Evolutionary conservation across 2,113 vertebrate genomes (phyloP).

Genomic region (Heliornis fulica): DNA sequence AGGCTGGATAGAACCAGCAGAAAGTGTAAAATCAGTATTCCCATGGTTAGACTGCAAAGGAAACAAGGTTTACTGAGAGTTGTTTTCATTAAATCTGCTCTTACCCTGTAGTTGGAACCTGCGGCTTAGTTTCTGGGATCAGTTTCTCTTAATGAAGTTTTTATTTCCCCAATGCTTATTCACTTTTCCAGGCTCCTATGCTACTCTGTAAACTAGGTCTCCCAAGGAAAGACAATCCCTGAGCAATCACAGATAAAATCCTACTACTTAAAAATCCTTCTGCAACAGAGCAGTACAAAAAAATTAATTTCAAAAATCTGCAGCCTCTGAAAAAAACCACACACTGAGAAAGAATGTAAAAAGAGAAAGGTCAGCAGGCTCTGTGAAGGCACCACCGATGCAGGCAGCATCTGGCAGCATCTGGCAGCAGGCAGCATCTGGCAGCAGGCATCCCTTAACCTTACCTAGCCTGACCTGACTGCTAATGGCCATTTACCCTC

Average conservation of each 20-base stretch:
- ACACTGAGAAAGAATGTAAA: background rate
- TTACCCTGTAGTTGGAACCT: background rate
- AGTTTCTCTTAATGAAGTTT: background rate
- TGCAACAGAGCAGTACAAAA: background rate
- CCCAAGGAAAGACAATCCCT: background rate
- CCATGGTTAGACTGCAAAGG: fast-evolving
- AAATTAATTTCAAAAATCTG: background rate
- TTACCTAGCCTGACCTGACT: fast-evolving
- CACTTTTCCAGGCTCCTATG: background rate
- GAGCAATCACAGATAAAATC: background rate
- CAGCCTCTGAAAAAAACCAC: background rate
- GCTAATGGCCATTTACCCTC: background rate
- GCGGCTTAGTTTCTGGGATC: background rate
- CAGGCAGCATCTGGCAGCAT: background rate
- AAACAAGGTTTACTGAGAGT: background rate
- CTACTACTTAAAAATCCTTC: background rate
- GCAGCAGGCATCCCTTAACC: background rate
- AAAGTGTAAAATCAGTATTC: background rate
- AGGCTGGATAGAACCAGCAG: background rate
- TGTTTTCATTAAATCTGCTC: background rate
- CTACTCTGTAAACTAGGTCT: background rate
- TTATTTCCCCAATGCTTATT: background rate
- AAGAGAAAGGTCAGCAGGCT: background rate
- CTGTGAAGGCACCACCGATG: background rate
- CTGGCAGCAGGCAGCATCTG: background rate